Percentiles rank a stretch among this genome's conserved stretches.
Evolutionary conservation across 1,140 invertebrate genomes (phyloP).

Genomic region (Hestina assimilis): DNA sequence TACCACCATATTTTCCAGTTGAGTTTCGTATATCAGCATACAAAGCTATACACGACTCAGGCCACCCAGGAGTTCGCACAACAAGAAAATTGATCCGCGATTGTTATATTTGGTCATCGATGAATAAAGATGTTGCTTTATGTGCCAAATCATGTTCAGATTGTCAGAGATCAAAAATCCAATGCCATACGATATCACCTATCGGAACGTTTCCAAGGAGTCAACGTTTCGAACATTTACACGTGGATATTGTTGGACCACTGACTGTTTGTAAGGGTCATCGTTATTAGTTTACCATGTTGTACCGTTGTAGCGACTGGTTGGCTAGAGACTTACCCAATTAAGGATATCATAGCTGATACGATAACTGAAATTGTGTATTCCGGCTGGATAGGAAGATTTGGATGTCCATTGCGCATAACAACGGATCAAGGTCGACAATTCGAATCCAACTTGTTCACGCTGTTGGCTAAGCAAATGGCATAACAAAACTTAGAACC

Average conservation of each 20-base stretch:
- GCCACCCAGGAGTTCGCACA: background rate
- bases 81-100: background rate
- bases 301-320: background rate
- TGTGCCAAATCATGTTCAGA: conserved; percentile 4
- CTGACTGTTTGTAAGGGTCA: conserved; percentile 4
- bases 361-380: conserved; percentile 6
- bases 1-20: conserved; percentile 1
- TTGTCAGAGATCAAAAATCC: conserved; percentile 10
- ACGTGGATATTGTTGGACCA: conserved; percentile 15
- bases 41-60: conserved; percentile 3
- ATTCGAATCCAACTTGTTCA: conserved; percentile 54
- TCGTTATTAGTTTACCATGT: conserved; percentile 12
- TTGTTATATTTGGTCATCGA: background rate
- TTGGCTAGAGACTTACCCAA: conserved; percentile 3
- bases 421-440: conserved; percentile 67
- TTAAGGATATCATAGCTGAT: conserved; percentile 17
- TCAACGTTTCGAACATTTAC: conserved; percentile 4
- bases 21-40: conserved; percentile 7
- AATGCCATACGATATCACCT: background rate
- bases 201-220: background rate
- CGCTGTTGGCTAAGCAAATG: conserved; percentile 13
- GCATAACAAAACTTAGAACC: conserved; percentile 37
- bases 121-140: conserved; percentile 15
- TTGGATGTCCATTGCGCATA: conserved; percentile 48
- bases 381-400: conserved; percentile 54